A percentile compares a stretch with the other conserved stretches of the same genome.
These are phyloP conservation scores for Sarotherodon lohbergeri DNA, from an alignment of 2,113 vertebrate species.

Conservation along the genomic window DNA sequence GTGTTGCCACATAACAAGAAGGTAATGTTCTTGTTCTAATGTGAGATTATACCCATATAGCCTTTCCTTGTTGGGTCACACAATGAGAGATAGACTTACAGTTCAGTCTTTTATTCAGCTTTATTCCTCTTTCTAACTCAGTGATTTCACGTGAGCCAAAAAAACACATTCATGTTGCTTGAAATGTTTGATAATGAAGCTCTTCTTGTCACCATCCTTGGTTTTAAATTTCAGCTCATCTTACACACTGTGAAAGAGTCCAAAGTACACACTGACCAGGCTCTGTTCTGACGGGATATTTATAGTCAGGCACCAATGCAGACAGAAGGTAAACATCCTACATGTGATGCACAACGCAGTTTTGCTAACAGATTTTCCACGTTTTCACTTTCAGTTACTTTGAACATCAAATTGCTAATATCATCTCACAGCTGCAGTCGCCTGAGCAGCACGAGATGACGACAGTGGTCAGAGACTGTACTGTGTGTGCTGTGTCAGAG, in stretches of 20 bases:
- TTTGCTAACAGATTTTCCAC: not conserved
- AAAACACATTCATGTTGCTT: slow-evolving; percentile 11
- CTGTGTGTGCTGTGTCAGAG: not conserved
- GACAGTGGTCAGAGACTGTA: not conserved
- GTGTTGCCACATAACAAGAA: not conserved
- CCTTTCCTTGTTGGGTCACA: not conserved
- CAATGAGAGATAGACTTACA: not conserved
- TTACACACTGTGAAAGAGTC: not conserved
- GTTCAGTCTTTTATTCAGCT: not conserved
- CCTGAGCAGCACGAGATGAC: slow-evolving; percentile 12
- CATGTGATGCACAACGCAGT: not conserved
- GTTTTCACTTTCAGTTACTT: not conserved
- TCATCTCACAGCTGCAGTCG: not conserved
- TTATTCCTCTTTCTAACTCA: slow-evolving; percentile 26
- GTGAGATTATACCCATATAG: not conserved
- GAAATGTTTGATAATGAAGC: not conserved
- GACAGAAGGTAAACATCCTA: not conserved
- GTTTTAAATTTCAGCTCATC: slow-evolving; percentile 1
- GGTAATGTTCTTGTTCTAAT: not conserved
- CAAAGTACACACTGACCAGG: not conserved
- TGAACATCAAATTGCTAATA: not conserved
- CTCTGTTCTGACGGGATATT: not conserved
- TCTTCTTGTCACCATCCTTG: not conserved
- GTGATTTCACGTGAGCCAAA: not conserved
- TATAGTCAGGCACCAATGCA: not conserved